These are phyloP conservation scores for Dexiosoma caninum DNA, from an alignment of 2,888 invertebrate species.

Conservation along the genomic window DNA sequence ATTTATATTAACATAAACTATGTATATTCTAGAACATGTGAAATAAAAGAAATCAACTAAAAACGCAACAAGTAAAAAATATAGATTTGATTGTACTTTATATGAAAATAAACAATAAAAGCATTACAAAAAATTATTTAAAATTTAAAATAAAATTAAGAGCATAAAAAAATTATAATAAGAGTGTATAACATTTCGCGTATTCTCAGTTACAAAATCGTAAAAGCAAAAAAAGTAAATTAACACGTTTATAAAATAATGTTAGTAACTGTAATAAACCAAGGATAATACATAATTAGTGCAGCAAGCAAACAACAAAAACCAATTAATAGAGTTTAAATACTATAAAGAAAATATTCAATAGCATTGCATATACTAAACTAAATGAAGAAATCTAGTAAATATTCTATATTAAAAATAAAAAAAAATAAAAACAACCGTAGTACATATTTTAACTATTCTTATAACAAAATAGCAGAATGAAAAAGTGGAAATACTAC, in stretches of 20 bases:
- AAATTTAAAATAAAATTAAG: constrained; percentile 50
- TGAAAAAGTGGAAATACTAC: no score
- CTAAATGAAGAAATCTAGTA: constrained; percentile 69
- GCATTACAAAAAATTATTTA: constrained; percentile 15
- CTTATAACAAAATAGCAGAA: constrained; percentile 55
- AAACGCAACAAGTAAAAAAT: constrained; percentile 60
- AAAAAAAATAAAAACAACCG: constrained; percentile 63
- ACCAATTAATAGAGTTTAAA: constrained; percentile 41
- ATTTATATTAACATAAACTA: constrained; percentile 50
- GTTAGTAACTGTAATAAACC: constrained; percentile 58
- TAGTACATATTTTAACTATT: constrained; percentile 52
- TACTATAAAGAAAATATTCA: constrained; percentile 40
- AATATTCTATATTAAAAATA: constrained; percentile 71
- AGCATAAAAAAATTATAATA: constrained; percentile 53
- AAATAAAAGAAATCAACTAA: constrained; percentile 37
- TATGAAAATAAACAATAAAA: constrained; percentile 49
- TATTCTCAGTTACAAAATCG: constrained; percentile 58
- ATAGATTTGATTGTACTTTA: constrained; percentile 63
- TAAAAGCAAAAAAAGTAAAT: constrained; percentile 31
- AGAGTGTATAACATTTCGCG: constrained; percentile 53
- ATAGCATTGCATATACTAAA: constrained; percentile 55
- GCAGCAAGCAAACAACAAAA: not conserved
- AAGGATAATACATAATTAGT: constrained; percentile 30
- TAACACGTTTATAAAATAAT: constrained; percentile 50
- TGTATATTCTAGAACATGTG: constrained; percentile 58